phyloP scores from a whole-genome alignment of 2,113 vertebrate genomes.

The Burhinus bistriatus region DNA sequence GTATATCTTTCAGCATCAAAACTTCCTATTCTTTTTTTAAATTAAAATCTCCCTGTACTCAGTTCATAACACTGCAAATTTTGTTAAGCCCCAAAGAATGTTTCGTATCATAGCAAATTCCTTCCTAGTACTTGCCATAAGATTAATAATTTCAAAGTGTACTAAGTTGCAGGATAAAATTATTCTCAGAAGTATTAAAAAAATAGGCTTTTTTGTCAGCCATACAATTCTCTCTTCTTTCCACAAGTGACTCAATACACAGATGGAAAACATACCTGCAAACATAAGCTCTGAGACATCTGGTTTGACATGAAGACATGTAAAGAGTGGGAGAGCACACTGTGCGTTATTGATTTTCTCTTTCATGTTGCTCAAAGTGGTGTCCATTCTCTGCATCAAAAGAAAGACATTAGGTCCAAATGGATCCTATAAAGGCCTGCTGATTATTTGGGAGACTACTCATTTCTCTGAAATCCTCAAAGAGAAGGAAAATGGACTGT shows the following conservation, averaged over 20 bases:
- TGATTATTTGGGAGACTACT: background rate
- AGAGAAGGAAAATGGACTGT: background rate
- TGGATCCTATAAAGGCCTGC: background rate
- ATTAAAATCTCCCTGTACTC: background rate
- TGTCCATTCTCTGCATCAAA: slow-evolving; percentile 87
- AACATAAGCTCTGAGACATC: slow-evolving; percentile 99
- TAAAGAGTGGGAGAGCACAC: slow-evolving; percentile 92
- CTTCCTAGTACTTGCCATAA: background rate
- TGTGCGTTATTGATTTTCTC: slow-evolving; percentile 84
- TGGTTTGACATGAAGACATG: slow-evolving; percentile 95
- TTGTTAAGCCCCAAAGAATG: background rate
- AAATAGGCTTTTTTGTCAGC: rapidly evolving
- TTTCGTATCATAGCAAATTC: background rate
- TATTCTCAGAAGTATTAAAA: background rate
- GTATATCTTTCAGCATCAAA: background rate
- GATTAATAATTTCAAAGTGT: background rate
- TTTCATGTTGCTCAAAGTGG: slow-evolving; percentile 86
- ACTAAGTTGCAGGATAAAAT: background rate
- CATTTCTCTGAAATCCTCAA: background rate
- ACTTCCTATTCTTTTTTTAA: background rate
- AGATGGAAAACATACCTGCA: slow-evolving; percentile 80
- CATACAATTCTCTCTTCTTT: background rate
- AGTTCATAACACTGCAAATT: background rate
- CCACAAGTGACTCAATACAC: background rate
- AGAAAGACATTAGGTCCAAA: background rate